Conservation (phyloP, 2,888 invertebrate genomes). For the Protonemura montana region DNA sequence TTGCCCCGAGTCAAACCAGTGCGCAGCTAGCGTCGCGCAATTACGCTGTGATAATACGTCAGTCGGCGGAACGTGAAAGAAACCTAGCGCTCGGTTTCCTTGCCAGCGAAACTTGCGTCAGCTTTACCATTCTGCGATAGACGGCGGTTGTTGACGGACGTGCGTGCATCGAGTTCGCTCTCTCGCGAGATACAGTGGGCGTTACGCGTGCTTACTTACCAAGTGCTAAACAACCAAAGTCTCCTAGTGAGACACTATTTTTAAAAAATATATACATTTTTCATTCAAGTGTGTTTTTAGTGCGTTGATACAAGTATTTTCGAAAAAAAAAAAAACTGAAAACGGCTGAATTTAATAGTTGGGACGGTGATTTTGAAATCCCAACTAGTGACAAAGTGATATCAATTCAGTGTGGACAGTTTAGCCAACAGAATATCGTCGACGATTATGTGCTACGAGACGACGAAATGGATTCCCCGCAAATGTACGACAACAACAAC, state of each 20-base stretch:
- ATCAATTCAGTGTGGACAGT: constrained; percentile 8
- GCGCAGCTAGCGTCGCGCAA: not conserved
- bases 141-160: constrained; percentile 36
- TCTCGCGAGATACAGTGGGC: constrained; percentile 17
- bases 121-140: constrained; percentile 47
- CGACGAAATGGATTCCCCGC: constrained; percentile 77
- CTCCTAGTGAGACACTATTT: not conserved
- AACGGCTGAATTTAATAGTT: constrained; percentile 47
- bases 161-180: not conserved
- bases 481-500: constrained; percentile 81
- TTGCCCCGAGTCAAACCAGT: not conserved
- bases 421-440: not conserved
- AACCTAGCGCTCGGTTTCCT: constrained; percentile 43
- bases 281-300: not conserved
- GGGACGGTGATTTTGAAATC: constrained; percentile 45
- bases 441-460: constrained; percentile 46
- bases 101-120: constrained; percentile 46
- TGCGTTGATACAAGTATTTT: no score
- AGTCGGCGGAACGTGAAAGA: not conserved
- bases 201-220: constrained; percentile 12
- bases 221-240: not conserved
- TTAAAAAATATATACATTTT: not conserved
- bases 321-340: no score
- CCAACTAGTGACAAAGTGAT: constrained; percentile 34
- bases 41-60: not conserved